Percentiles rank a stretch among this genome's conserved stretches.
Conservation (phyloP, 2,888 invertebrate genomes). For the Heliothis peltigera region DNA sequence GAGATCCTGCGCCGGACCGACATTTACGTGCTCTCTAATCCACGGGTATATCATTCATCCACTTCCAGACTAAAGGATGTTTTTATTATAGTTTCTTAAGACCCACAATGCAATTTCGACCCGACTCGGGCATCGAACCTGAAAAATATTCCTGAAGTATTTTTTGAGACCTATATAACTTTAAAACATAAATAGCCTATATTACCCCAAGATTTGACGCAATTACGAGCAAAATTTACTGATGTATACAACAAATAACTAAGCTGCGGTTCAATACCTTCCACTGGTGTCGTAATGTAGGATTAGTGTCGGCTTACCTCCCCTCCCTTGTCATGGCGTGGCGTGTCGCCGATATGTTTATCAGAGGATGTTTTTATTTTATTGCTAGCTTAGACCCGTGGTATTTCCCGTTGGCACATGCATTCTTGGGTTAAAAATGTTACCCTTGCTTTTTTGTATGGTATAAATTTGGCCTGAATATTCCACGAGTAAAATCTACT, state of each 20-base stretch:
- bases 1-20: no score
- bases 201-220: slow-evolving; percentile 3
- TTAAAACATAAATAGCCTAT: slow-evolving; percentile 1
- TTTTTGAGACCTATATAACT: background rate
- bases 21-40: no score
- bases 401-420: background rate
- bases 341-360: slow-evolving; percentile 41
- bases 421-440: background rate
- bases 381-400: background rate
- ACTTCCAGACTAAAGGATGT: no score
- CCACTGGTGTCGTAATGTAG: slow-evolving; percentile 31
- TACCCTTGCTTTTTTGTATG: no score
- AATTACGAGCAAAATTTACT: slow-evolving; percentile 19
- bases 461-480: no score
- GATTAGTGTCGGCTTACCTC: slow-evolving; percentile 57
- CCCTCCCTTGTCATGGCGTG: slow-evolving; percentile 11
- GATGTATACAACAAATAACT: slow-evolving; percentile 21
- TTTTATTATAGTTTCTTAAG: no score
- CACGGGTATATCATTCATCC: no score
- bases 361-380: slow-evolving; percentile 19
- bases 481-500: no score
- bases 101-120: no score
- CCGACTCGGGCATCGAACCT: no score
- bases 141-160: no score
- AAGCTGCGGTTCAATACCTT: slow-evolving; percentile 40